Conservation (phyloP, 2,888 invertebrate species). For the Saturnia pavonia region DNA sequence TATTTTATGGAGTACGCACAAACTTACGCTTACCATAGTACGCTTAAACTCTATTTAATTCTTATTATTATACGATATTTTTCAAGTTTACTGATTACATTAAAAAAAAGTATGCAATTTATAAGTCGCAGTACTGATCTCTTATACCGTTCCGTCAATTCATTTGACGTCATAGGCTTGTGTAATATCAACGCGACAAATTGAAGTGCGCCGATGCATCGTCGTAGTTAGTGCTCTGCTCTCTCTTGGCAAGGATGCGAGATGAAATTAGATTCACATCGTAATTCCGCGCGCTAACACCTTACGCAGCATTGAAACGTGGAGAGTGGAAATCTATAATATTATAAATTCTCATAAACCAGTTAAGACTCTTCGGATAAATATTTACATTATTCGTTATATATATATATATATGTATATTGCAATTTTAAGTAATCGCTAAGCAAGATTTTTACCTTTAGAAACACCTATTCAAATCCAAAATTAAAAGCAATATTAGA, state of each 20-base stretch:
- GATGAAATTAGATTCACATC: neutral
- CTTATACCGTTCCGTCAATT: constrained; percentile 12
- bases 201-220: constrained; percentile 25
- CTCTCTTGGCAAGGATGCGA: constrained; percentile 7
- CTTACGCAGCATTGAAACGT: neutral
- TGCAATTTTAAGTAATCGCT: too few relatives aligned
- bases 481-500: too few relatives aligned
- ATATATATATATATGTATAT: too few relatives aligned
- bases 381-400: too few relatives aligned
- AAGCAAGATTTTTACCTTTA: too few relatives aligned
- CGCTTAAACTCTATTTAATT: too few relatives aligned
- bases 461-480: too few relatives aligned
- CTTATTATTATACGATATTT: too few relatives aligned
- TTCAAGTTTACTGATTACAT: too few relatives aligned
- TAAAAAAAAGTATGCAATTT: neutral
- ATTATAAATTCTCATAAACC: neutral
- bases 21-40: too few relatives aligned
- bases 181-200: constrained; percentile 33
- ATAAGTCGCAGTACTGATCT: neutral
- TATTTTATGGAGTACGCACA: too few relatives aligned
- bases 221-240: neutral
- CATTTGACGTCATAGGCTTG: constrained; percentile 38
- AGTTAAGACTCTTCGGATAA: neutral
- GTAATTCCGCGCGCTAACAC: neutral
- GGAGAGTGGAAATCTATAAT: neutral